Evolutionary conservation across 30 jellyfish, hydroid and myxozoan genomes (phyloP), one percentile per base, ranked within the genome.

Genomic region (Hydra vulgaris): DNA sequence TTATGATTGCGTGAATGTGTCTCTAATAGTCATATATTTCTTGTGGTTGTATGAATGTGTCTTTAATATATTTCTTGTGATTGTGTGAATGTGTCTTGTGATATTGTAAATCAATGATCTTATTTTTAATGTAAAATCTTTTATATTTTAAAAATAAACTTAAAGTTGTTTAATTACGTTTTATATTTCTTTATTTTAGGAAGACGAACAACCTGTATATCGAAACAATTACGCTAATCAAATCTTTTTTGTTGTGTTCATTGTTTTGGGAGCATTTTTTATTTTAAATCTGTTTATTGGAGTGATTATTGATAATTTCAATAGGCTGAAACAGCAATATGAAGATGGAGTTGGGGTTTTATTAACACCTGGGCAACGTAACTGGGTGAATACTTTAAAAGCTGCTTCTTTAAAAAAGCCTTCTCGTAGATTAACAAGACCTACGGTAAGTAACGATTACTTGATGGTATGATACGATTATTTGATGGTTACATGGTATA

Each of bases 311-410:
- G 98, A 92, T 83, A 92, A 92, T 61, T 92, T 92, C 86, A 92
- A 92, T 66, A 95, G 98, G 16, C 81, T 92, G 84, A 92, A 92
- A 77, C 98, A 92, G 74, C 98, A 92, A 73, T 92, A 92, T 81
- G 98, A 92, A 82, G 98, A 92, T 78, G 98, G 98, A 15, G 94
- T 92, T 8, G 96, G 98, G 19, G 84, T 92, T 23, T 87, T 85
- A 53, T 71, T 92, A n/a, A 86, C 98, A 7, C 77, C 94, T 27
- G 94, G 95, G n/a, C 98, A 92, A 68, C 88, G 96, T 23, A 92
- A 92, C 73, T 92, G 98, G 98, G 82, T 92, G 67, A 92, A 92
- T 75, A 92, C 96, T 18, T 77, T 92, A 68, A 92, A 92, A 70
- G 89, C 98, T 0, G 98, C 98, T 17, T 88, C 98, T 5, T 85